Evolutionary conservation across 1,140 invertebrate species (phyloP), one percentile per base, ranked within the genome.

Genomic region (Bombus breviceps): DNA sequence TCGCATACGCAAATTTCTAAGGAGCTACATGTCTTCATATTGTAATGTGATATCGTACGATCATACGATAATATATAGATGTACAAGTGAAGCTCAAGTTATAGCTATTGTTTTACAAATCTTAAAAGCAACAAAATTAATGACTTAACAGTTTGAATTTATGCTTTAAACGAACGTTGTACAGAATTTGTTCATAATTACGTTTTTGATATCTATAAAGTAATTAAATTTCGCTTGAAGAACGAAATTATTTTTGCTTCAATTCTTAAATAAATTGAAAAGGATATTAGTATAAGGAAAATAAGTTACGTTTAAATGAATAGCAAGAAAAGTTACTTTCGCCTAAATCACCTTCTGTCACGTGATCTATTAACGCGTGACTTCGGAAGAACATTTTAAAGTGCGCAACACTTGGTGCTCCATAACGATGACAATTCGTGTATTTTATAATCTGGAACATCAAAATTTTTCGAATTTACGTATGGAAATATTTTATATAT

Each of bases 311-410:
- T 64, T 12, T 32, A 53, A 76, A 37, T n/a, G 22, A 83, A 34
- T 25, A 69, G 5, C 1, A 47, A 28, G 57, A 69, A 13, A 43
- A 12, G 28, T 22, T 22, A 83, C 18, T 76, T 73, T 57, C 47
- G 53, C 71, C 28, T 84, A 71, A 78, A 83, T 83, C 71, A 41
- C 0, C 18, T 37, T 68, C 10, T 2, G 25, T 79, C 66, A 15
- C 39, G 75, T 84, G 66, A 84, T 57, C 28, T 66, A 4, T 69
- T n/a, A 32, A 79, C 25, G 72, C 15, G 25, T 25, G 76, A n/a
- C 41, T 79, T 10, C 2, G 25, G 72, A 80, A 8, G 18, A 72
- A 41, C 25, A 18, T 5, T n/a, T 25, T 10, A 28, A n/a, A 34
- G 10, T 37, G 3, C 18, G 9, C 4, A 41, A 9, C 25, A 34